phyloP scores from a whole-genome alignment of 92 coral and sea anemone genomes.

The Muricea muricata region DNA sequence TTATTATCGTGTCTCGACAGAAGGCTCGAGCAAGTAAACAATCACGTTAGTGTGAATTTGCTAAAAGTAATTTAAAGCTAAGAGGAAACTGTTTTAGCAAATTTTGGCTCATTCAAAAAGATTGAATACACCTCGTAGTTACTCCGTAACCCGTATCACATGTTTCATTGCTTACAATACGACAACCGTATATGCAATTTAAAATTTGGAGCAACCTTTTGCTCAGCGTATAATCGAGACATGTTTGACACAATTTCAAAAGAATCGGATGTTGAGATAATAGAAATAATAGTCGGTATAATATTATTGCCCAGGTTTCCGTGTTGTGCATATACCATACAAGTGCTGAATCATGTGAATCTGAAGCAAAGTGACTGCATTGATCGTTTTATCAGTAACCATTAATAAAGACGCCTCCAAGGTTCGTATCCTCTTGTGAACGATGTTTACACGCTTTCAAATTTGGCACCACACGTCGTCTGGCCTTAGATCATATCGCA shows the following conservation, averaged over 20 bases:
- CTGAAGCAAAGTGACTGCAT: neutral
- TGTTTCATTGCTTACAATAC: neutral
- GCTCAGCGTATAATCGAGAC: slow-evolving; percentile 12
- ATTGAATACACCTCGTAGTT: neutral
- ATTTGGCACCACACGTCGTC: slow-evolving; percentile 43
- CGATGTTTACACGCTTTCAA: slow-evolving; percentile 35
- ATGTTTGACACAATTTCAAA: slow-evolving; percentile 2
- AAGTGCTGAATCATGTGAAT: neutral
- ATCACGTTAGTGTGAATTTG: neutral
- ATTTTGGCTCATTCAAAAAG: neutral
- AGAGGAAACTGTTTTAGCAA: neutral
- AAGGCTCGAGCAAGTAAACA: slow-evolving; percentile 25
- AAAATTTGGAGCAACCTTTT: neutral
- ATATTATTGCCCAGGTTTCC: neutral
- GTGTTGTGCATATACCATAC: neutral
- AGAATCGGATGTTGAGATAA: slow-evolving; percentile 30
- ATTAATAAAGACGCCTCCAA: neutral
- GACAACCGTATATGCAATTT: too few relatives aligned
- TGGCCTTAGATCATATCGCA: slow-evolving; percentile 43
- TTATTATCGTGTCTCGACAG: slow-evolving; percentile 40
- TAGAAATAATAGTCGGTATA: neutral
- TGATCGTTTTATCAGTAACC: neutral
- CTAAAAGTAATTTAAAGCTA: neutral
- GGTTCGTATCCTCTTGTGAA: slow-evolving; percentile 2
- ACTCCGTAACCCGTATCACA: neutral